These are phyloP conservation scores for Octopus bimaculoides DNA, from an alignment of 1,140 invertebrate species.

Conservation along the genomic window DNA sequence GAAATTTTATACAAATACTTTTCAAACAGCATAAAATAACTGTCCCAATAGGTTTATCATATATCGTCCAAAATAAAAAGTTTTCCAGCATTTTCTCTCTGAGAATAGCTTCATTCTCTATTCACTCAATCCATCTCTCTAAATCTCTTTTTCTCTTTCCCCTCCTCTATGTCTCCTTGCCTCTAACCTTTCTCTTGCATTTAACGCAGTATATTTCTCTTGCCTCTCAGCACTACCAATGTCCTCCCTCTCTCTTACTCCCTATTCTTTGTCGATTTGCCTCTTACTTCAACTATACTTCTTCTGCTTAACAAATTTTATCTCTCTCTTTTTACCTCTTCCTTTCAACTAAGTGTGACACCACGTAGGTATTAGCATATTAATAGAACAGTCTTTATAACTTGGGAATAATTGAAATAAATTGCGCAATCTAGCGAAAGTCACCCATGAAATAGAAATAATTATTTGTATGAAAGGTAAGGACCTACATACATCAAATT, in stretches of 20 bases:
- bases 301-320: neutral
- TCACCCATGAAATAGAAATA: no score
- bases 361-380: no score
- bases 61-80: no score
- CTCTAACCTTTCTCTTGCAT: neutral
- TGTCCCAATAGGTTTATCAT: no score
- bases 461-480: no score
- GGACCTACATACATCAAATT: no score
- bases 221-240: neutral
- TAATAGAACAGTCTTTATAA: no score
- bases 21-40: no score
- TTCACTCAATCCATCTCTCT: neutral
- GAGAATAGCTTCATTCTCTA: neutral
- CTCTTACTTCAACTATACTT: neutral
- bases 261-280: neutral
- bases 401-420: no score
- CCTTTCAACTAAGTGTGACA: neutral
- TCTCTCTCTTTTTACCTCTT: neutral
- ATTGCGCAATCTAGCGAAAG: no score
- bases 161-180: neutral
- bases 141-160: neutral
- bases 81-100: no score
- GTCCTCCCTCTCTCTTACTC: neutral
- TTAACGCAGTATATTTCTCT: neutral
- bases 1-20: no score